phyloP scores from a whole-genome alignment of 2,888 invertebrate genomes.

The Tipula vernalis region DNA sequence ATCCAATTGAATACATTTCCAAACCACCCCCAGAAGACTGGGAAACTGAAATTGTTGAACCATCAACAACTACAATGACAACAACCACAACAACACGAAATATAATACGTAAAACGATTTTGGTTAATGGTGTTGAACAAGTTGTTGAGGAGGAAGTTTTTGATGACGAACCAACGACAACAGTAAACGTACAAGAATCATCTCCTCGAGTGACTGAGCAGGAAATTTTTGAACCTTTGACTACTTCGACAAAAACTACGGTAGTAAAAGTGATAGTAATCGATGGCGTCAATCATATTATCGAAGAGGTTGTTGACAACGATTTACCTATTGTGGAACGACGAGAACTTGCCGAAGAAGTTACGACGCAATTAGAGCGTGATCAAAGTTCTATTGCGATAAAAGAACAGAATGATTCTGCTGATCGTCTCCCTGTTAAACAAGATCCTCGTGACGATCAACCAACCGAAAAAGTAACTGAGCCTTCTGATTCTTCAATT shows the following conservation, averaged over 20 bases:
- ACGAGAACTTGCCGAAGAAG: not conserved
- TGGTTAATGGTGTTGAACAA: constrained; percentile 70
- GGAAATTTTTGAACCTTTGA: not conserved
- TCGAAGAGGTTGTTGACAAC: constrained; percentile 68
- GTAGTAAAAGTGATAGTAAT: constrained; percentile 62
- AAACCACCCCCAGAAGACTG: not conserved
- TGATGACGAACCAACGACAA: not conserved
- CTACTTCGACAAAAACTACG: not conserved
- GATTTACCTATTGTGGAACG: not conserved
- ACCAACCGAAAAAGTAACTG: not conserved
- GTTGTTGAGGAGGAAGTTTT: not conserved
- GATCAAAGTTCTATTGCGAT: not conserved
- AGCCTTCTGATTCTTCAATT: not conserved
- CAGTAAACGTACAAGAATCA: not conserved
- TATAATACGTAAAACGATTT: constrained; percentile 61
- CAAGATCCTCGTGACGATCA: not conserved
- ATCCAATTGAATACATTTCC: not conserved
- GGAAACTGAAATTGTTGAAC: not conserved
- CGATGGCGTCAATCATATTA: constrained; percentile 74
- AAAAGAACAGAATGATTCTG: too few species aligned
- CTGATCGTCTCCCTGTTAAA: not conserved
- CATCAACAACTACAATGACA: not conserved
- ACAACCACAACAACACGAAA: constrained; percentile 32
- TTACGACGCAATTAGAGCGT: not conserved
- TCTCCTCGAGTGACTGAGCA: constrained; percentile 43